phyloP scores from a whole-genome alignment of 2,113 vertebrate species.

The Baryphthengus martii region DNA sequence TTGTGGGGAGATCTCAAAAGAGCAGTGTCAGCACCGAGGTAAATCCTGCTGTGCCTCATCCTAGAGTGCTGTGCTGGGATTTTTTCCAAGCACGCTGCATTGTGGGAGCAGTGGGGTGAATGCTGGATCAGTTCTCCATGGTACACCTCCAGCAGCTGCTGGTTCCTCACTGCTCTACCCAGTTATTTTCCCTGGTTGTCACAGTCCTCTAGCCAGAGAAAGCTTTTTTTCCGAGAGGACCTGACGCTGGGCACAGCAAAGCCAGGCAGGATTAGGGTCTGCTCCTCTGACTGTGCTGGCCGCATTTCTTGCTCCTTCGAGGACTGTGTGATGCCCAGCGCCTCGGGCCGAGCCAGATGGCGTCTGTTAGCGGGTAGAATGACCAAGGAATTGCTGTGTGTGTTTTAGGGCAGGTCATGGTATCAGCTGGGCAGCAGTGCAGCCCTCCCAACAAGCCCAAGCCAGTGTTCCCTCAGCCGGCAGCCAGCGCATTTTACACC shows the following conservation, averaged over 20 bases:
- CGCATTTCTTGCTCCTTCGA: neutral
- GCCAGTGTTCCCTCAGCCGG: neutral
- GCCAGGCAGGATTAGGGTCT: neutral
- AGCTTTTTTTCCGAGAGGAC: neutral
- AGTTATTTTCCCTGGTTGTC: neutral
- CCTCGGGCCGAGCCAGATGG: neutral
- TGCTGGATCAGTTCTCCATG: accelerated
- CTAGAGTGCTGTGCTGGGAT: neutral
- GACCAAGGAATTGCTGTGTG: neutral
- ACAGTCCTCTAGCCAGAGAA: neutral
- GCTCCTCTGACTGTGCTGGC: neutral
- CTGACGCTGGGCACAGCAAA: neutral
- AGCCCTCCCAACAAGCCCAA: neutral
- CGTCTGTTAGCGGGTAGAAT: neutral
- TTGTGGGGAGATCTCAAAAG: neutral
- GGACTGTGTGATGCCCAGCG: accelerated
- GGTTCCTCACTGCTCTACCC: neutral
- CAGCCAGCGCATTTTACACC: neutral
- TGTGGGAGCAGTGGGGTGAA: neutral
- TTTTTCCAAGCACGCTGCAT: neutral
- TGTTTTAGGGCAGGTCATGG: neutral
- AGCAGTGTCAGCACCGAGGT: accelerated
- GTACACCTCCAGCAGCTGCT: neutral
- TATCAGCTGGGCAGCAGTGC: neutral
- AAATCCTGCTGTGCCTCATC: neutral